These are phyloP conservation scores for Odontomachus brunneus DNA, from an alignment of 1,140 invertebrate species.

Conservation along the genomic window DNA sequence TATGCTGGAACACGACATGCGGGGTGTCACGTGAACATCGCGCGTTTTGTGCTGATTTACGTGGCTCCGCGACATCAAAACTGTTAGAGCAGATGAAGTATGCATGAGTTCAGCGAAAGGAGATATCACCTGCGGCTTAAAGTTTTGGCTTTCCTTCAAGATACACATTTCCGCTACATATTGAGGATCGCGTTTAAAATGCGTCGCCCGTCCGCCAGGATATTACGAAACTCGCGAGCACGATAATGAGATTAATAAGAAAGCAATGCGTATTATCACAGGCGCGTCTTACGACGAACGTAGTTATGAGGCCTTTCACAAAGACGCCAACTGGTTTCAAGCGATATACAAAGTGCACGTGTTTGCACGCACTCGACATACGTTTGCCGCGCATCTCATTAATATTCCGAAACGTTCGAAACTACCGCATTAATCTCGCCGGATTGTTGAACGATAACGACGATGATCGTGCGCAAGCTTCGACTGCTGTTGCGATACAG, in stretches of 20 bases:
- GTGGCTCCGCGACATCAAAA: neutral
- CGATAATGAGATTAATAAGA: constrained; percentile 23
- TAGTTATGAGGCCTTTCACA: too few species aligned
- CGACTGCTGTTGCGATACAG: neutral
- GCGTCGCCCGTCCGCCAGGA: neutral
- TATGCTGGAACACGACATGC: neutral
- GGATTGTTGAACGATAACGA: too few species aligned
- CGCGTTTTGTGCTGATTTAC: constrained; percentile 1
- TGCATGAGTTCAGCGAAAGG: constrained; percentile 19
- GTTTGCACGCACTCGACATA: too few species aligned
- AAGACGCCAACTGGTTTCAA: too few species aligned
- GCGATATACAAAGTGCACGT: too few species aligned
- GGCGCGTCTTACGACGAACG: neutral
- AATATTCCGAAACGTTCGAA: too few species aligned
- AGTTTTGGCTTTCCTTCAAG: constrained; percentile 21
- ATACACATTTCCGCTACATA: constrained; percentile 1
- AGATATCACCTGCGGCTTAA: constrained; percentile 28
- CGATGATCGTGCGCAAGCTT: neutral
- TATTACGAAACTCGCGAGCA: too few species aligned
- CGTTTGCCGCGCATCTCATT: too few species aligned
- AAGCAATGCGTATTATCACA: too few species aligned
- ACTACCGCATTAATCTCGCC: too few species aligned
- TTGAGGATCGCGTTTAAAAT: neutral
- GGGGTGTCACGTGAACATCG: neutral
- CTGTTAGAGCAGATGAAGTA: constrained; percentile 12